Percentiles rank a stretch among this genome's conserved stretches.
Evolutionary conservation across 2,113 vertebrate genomes (phyloP).

Genomic region (Eretmodus cyanostictus): DNA sequence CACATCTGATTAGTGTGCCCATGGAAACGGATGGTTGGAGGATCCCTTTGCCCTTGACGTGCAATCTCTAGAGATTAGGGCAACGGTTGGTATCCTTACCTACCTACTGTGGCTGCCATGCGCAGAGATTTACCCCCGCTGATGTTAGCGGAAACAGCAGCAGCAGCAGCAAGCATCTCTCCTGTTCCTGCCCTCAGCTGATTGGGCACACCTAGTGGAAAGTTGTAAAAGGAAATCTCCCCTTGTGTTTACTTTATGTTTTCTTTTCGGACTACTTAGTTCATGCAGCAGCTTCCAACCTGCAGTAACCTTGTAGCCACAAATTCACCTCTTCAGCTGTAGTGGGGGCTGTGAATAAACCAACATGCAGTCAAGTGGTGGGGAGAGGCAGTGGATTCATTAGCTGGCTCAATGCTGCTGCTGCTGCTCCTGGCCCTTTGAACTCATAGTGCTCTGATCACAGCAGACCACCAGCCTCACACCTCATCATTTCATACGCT

Average conservation of each 20-base stretch:
- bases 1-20: constrained; percentile 66
- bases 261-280: background rate
- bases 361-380: constrained; percentile 56
- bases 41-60: constrained; percentile 62
- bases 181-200: background rate
- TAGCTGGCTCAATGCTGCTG: constrained; percentile 55
- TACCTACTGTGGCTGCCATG: constrained; percentile 33
- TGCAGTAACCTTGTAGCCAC: constrained; percentile 66
- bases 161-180: background rate
- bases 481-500: constrained; percentile 71
- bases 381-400: constrained; percentile 63
- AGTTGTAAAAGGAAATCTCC: constrained; percentile 32
- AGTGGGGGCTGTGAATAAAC: constrained; percentile 54
- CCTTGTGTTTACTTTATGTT: constrained; percentile 37
- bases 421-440: constrained; percentile 58
- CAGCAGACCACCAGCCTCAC: constrained; percentile 63
- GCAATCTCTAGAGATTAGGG: constrained; percentile 55
- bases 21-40: constrained; percentile 65
- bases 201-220: constrained; percentile 4
- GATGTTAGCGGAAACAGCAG: constrained; percentile 22
- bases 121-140: background rate
- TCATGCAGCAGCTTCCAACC: constrained; percentile 27
- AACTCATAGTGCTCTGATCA: constrained; percentile 70
- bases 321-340: constrained; percentile 61
- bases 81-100: constrained; percentile 43